Base-by-base conservation (phyloP, 2,797 vertebrate species). In the Varecia variegata region DNA sequence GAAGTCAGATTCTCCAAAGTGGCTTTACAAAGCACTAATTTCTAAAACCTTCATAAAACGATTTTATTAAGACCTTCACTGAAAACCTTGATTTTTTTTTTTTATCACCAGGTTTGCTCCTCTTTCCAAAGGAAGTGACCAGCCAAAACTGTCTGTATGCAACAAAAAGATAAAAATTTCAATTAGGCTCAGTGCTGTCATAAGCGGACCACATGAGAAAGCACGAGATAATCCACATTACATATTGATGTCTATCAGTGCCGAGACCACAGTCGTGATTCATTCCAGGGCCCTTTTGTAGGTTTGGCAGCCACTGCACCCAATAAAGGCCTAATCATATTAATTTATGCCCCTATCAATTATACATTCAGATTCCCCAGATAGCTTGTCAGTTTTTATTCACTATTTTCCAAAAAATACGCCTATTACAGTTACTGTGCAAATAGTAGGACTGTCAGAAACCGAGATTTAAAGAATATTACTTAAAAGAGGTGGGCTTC, bases 311-410 rank as follows among this genome's bases (percentile, higher is more conserved):
- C 98, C 98, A 97, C 98, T 96, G 98, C 97, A 98, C 98, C 98
- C 98, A 99, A 98, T 99, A 98, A 99, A 99, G 98, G 98, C 98
- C 98, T 99, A 99, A 99, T 99, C 99, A 98, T 99, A 99, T 99
- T 99, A 99, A 99, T 99, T 99, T 99, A 99, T 99, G 99, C 99
- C 98, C 97, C 97, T 98, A 99, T 99, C 99, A 99, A 99, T 99
- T 99, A 99, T 99, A 99, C 99, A 99, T 99, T 99, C 99, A 99
- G 98, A 99, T 99, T 99, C 98, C 98, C 98, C 98, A 98, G 99
- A 99, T 99, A 99, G 98, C 99, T 98, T 99, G 99, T 99, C 99
- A 99, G 98, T 98, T 99, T 99, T 98, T 99, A 99, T 99, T 99
- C 99, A 98, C 98, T 98, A 98, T 99, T 99, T 99, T 99, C 98